phyloP scores from a whole-genome alignment of 2,113 vertebrate genomes.

The Paedocypris sp. region DNA sequence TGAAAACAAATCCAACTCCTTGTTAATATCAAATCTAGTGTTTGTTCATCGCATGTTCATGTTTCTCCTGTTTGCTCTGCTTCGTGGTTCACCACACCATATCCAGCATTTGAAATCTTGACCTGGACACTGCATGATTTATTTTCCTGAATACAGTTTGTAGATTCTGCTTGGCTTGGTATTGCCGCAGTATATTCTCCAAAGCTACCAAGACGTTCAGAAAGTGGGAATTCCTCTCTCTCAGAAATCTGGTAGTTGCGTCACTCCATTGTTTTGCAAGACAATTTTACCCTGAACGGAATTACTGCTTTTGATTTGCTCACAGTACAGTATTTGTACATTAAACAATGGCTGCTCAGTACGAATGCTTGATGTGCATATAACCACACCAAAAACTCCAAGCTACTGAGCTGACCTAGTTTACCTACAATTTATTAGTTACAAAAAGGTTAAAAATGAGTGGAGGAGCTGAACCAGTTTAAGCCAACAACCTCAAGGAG shows the following conservation, averaged over 20 bases:
- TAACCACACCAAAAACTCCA: neutral
- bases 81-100: neutral
- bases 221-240: too few species aligned
- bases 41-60: conserved; percentile 45
- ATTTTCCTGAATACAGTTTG: neutral
- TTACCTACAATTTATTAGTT: too few species aligned
- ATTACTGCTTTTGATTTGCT: neutral
- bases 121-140: neutral
- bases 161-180: neutral
- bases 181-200: conserved; percentile 13
- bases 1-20: neutral
- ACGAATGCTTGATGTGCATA: too few species aligned
- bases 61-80: too few species aligned
- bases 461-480: too few species aligned
- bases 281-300: too few species aligned
- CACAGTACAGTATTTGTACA: neutral
- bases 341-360: too few species aligned
- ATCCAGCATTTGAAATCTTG: neutral
- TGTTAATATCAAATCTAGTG: conserved; percentile 23
- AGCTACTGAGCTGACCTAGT: neutral
- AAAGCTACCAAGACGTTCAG: too few species aligned
- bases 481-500: too few species aligned
- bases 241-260: too few species aligned
- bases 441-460: too few species aligned
- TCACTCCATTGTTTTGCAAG: too few species aligned